These are phyloP conservation scores for Decapterus maruadsi DNA, from an alignment of 2,797 vertebrate genomes.

Conservation along the genomic window DNA sequence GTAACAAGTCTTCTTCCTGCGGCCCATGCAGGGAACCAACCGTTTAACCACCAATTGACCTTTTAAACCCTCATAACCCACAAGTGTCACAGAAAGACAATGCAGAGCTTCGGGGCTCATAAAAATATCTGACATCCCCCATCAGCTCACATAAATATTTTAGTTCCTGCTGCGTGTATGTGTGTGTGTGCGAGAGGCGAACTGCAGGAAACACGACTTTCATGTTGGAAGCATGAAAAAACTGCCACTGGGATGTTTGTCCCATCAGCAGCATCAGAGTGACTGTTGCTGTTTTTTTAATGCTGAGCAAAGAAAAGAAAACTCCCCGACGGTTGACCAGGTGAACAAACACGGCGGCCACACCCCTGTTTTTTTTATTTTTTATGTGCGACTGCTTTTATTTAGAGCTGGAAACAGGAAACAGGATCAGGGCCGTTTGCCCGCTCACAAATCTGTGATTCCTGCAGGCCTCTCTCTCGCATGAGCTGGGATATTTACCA, in stretches of 20 bases:
- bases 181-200: conserved; percentile 5
- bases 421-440: conserved; percentile 10
- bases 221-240: conserved; percentile 49
- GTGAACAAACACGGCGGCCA: conserved; percentile 26
- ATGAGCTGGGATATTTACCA: conserved; percentile 23
- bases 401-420: conserved; percentile 8
- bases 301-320: conserved; percentile 28
- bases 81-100: conserved; percentile 49
- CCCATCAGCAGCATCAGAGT: conserved; percentile 1
- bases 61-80: conserved; percentile 44
- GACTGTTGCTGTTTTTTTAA: not conserved
- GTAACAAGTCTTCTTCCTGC: not conserved
- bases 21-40: not conserved
- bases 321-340: not conserved
- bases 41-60: conserved; percentile 50
- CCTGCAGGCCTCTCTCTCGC: not conserved
- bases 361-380: conserved; percentile 17
- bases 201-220: conserved; percentile 44
- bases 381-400: conserved; percentile 24
- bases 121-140: conserved; percentile 43
- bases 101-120: not conserved
- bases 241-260: conserved; percentile 16
- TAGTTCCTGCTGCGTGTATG: conserved; percentile 37
- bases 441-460: conserved; percentile 22
- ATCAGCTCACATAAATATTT: conserved; percentile 65